These are phyloP conservation scores for Semnornis frantzii DNA, from an alignment of 2,113 vertebrate species.

Conservation along the genomic window DNA sequence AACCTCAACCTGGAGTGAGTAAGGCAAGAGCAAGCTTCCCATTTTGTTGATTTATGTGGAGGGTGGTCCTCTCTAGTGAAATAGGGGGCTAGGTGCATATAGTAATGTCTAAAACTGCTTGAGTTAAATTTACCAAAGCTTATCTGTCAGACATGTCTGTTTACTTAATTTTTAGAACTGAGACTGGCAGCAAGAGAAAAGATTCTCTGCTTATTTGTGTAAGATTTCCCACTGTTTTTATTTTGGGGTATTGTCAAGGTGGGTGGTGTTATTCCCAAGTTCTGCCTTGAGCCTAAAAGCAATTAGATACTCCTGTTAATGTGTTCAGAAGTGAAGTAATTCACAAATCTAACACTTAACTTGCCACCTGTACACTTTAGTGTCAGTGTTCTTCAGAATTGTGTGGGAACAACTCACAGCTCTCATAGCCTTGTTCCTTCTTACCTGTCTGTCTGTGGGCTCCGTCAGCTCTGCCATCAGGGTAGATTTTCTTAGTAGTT, in stretches of 20 bases:
- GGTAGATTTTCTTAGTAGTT: background rate
- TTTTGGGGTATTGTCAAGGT: background rate
- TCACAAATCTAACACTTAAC: constrained; percentile 16
- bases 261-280: background rate
- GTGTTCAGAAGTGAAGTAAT: background rate
- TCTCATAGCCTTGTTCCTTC: background rate
- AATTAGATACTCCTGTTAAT: background rate
- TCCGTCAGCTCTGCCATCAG: background rate
- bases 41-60: background rate
- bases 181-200: background rate
- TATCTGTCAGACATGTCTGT: background rate
- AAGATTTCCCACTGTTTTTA: background rate
- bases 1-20: background rate
- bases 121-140: background rate
- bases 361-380: constrained; percentile 8
- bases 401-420: background rate
- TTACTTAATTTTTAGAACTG: background rate
- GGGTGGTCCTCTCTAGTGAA: background rate
- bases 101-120: background rate
- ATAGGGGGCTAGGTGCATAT: background rate
- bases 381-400: background rate
- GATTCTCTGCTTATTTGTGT: background rate
- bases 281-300: background rate
- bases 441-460: background rate
- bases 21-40: background rate